Evolutionary conservation across 2,113 vertebrate species (phyloP), one percentile per base, ranked within the genome.

Genomic region (Lichenostomus cassidix): DNA sequence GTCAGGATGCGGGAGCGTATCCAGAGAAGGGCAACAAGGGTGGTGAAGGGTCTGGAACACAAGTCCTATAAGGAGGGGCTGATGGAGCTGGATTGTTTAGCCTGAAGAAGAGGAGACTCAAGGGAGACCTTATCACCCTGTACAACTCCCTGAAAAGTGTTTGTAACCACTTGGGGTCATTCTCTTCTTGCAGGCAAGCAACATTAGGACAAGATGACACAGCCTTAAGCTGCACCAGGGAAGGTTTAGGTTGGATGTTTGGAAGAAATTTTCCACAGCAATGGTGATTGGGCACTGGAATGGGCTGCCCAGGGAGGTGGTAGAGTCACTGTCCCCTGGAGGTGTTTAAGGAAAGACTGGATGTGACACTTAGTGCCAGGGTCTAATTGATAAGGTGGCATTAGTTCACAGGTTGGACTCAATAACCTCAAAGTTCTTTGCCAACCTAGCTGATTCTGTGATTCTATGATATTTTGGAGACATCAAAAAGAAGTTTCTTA

Each of bases 1-100:
- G 0, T 25, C 20, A 25, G 41, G 52, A 31, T 0, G 0, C 24
- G 67, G 5, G 52, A 41, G 15, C 1, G 1, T 1, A 0, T 56
- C 42, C 19, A 58, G 50, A 65, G 60, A 5, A 49, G 24, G 12
- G 2, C 10, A 58, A 16, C 2, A 1, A 49, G 42, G 35, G 3
- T 49, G 24, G 35, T 29, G 42, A 49, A 14, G 12, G 24, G 10
- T 11, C 9, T 10, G 60, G 35, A 67, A 7, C 4, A 58, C 10
- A 58, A n/a, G 5, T 10, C 35, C 20, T 49, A 1, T 29, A 1
- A 29, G 35, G 29, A 41, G 4, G 1, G 3, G 1, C 24, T 58
- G 35, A 50, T 4, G 52, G 10, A 65, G 16, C 20, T 41, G 42
- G 1, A 3, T 9, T 13, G 50, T 49, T 56, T 9, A n/a, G 7